phyloP scores from a whole-genome alignment of 2,113 vertebrate species.

The Spilogale gracilis region DNA sequence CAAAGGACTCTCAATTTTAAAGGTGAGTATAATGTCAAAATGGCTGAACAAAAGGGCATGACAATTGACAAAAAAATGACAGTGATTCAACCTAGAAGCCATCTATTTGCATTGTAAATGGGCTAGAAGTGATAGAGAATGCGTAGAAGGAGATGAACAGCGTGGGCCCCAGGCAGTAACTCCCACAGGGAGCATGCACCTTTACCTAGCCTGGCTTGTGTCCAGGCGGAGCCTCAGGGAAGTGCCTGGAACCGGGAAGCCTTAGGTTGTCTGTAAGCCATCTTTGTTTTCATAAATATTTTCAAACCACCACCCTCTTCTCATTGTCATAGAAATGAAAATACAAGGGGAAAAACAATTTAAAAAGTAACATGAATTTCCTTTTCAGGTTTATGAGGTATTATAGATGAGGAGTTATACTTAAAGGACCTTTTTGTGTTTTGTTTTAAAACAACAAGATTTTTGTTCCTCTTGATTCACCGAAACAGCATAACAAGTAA shows the following conservation, averaged over 20 bases:
- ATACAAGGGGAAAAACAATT: not conserved
- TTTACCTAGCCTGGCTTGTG: not conserved
- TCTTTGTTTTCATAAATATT: conserved; percentile 73
- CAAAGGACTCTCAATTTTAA: not conserved
- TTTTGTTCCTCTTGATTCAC: not conserved
- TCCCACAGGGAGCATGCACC: fast-evolving
- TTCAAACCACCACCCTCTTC: conserved; percentile 59
- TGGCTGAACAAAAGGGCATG: not conserved
- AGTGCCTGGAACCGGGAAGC: conserved; percentile 73
- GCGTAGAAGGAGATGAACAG: not conserved
- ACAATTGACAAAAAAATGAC: not conserved
- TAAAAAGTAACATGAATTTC: not conserved
- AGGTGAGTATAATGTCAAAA: conserved; percentile 14
- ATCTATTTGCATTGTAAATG: not conserved
- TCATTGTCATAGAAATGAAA: conserved; percentile 11
- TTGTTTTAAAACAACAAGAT: not conserved
- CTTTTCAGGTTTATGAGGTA: conserved; percentile 48
- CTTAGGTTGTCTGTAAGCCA: conserved; percentile 49
- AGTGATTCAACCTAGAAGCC: not conserved
- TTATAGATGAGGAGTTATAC: not conserved
- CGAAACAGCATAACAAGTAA: not conserved
- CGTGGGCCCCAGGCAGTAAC: not conserved
- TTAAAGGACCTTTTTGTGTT: not conserved
- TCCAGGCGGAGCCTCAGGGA: not conserved
- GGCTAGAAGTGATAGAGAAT: not conserved